A percentile compares a stretch with the other conserved stretches of the same genome.
phyloP scores from a whole-genome alignment of 2,797 vertebrate species.

The Mormyrops attenuatus region DNA sequence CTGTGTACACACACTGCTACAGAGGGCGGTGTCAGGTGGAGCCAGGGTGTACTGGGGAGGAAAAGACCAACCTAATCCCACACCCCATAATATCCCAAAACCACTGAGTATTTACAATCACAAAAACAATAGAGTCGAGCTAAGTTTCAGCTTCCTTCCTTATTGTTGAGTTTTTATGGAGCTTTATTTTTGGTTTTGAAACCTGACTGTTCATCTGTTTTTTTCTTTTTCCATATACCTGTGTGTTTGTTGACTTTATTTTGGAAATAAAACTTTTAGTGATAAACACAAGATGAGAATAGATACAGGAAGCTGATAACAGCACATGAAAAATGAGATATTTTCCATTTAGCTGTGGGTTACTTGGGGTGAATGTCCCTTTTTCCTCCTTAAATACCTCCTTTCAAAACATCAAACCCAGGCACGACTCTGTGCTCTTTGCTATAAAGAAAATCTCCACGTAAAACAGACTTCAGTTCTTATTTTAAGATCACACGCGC shows the following conservation, averaged over 20 bases:
- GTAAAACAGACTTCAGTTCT: constrained; percentile 35
- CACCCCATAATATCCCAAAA: not conserved
- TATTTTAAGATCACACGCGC: constrained; percentile 35
- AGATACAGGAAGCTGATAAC: not conserved
- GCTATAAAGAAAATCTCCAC: constrained; percentile 25
- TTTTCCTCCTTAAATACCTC: not conserved
- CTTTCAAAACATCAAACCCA: not conserved
- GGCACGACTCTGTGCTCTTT: not conserved
- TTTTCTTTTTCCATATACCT: not conserved
- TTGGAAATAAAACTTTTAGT: not conserved
- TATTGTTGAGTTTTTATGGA: not conserved
- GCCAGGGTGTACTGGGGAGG: not conserved
- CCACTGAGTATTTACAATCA: not conserved
- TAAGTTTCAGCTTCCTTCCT: not conserved
- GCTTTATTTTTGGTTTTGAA: not conserved
- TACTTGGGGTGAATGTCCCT: not conserved
- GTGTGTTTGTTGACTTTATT: not conserved
- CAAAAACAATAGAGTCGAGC: not conserved
- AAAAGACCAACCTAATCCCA: not conserved
- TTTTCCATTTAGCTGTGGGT: not conserved
- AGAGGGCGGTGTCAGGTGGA: not conserved
- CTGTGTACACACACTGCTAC: not conserved
- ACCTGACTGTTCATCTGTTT: not conserved
- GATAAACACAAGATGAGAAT: not conserved
- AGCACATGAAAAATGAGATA: not conserved